These are phyloP conservation scores for Pristis pectinata DNA, from an alignment of 2,797 vertebrate species.

Conservation along the genomic window DNA sequence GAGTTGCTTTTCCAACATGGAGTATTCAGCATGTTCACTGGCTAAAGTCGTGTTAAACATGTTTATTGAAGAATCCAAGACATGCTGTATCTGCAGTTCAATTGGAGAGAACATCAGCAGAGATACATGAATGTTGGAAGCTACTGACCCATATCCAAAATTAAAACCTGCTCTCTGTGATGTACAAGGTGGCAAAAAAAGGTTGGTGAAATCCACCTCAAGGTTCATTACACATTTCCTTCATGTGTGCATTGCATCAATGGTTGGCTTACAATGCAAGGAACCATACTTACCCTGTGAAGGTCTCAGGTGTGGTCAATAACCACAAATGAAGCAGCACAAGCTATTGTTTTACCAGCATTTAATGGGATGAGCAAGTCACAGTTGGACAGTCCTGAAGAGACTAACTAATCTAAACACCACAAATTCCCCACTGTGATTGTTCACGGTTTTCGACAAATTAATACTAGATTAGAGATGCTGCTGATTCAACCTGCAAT, in stretches of 20 bases:
- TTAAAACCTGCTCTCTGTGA: background rate
- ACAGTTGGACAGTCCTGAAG: background rate
- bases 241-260: background rate
- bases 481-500: background rate
- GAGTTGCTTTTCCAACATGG: background rate
- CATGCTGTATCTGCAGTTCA: background rate
- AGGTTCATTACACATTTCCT: background rate
- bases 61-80: background rate
- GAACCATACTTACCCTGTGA: no score
- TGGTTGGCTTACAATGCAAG: background rate
- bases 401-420: background rate
- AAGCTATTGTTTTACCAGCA: background rate
- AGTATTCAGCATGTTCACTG: background rate
- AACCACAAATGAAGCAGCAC: no score
- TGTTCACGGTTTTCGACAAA: background rate
- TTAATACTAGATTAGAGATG: background rate
- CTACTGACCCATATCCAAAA: no score
- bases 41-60: background rate
- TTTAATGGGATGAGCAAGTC: background rate
- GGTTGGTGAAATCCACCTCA: background rate
- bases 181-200: background rate
- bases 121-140: background rate
- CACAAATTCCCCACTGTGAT: background rate
- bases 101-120: background rate
- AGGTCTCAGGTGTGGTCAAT: background rate